phyloP scores from a whole-genome alignment of 2,797 vertebrate genomes.

The Scleropages formosus region DNA sequence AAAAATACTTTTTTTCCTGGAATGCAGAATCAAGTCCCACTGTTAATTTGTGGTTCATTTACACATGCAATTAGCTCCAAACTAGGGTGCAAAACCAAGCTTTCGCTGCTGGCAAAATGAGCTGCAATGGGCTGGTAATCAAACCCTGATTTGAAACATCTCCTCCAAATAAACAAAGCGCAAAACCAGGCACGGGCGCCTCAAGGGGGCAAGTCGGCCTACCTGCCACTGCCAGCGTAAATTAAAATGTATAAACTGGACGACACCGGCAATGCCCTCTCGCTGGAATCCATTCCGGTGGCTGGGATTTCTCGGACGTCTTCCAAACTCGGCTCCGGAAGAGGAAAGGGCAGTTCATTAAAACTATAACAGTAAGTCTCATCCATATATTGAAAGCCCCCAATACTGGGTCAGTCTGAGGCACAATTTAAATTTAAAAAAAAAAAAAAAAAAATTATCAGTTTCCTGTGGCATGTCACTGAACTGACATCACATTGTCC shows the following conservation, averaged over 20 bases:
- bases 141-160: not conserved
- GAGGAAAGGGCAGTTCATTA: constrained; percentile 31
- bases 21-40: no score
- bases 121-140: not conserved
- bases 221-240: constrained; percentile 1
- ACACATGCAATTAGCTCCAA: no score
- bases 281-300: not conserved
- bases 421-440: no score
- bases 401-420: no score
- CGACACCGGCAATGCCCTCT: constrained; percentile 11
- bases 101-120: not conserved
- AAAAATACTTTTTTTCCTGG: no score
- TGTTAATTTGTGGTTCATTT: no score
- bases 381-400: constrained; percentile 7
- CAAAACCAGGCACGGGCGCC: not conserved
- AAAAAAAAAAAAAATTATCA: no score
- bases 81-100: not conserved
- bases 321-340: constrained; percentile 28
- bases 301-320: constrained; percentile 20
- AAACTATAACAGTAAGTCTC: constrained; percentile 21
- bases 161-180: not conserved
- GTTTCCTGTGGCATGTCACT: no score
- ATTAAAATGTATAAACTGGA: constrained; percentile 24
- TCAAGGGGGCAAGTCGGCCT: not conserved
- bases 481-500: no score